Percentiles rank a stretch among this genome's conserved stretches.
These are phyloP conservation scores for Drosophila infuscata DNA, from an alignment of 2,888 invertebrate species.

Conservation along the genomic window DNA sequence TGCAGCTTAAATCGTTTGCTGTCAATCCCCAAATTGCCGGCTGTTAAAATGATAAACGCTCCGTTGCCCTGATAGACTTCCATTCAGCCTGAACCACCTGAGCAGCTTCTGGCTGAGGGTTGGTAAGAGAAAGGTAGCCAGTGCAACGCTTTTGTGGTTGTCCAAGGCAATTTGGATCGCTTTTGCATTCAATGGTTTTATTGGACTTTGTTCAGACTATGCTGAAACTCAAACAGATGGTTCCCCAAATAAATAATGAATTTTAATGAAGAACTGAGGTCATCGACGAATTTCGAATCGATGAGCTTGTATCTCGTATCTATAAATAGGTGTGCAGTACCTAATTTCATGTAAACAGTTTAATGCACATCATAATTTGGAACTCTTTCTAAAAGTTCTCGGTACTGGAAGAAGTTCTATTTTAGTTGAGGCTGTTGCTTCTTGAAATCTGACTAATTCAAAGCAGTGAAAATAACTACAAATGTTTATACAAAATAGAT, in stretches of 20 bases:
- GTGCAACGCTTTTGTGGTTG: constrained; percentile 25
- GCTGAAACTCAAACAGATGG: constrained; percentile 1
- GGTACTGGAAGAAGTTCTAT: neutral
- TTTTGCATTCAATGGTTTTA: constrained; percentile 13
- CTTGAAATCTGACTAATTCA: neutral
- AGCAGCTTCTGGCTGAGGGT: neutral
- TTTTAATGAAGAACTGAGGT: neutral
- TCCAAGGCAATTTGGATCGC: constrained; percentile 4
- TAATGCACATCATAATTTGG: neutral
- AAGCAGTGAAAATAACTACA: neutral
- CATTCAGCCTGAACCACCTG: constrained; percentile 31
- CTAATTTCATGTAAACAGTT: constrained; percentile 14
- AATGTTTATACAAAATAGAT: constrained; percentile 4
- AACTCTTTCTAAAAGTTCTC: neutral
- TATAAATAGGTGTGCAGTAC: neutral
- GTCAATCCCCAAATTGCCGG: constrained; percentile 69
- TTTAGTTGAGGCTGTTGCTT: neutral
- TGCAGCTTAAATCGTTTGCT: constrained; percentile 61
- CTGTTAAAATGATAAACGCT: constrained; percentile 74
- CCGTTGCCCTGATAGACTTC: constrained; percentile 36
- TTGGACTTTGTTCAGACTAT: neutral
- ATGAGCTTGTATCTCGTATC: neutral
- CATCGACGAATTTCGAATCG: neutral
- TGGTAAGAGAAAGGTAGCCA: constrained; percentile 1
- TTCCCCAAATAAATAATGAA: constrained; percentile 31